These are phyloP conservation scores for Sesamia inferens DNA, from an alignment of 2,888 invertebrate species.

Conservation along the genomic window DNA sequence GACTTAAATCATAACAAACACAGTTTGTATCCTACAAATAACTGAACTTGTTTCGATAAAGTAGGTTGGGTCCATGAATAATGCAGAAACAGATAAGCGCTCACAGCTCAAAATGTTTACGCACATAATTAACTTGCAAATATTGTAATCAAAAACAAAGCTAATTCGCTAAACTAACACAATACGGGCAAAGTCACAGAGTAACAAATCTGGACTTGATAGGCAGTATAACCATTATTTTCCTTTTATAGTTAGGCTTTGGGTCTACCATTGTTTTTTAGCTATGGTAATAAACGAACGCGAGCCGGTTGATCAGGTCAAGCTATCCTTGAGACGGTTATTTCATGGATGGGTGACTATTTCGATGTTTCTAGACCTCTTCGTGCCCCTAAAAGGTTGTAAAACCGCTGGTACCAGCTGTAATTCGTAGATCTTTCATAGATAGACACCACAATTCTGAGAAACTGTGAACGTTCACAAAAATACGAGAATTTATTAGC, in stretches of 20 bases:
- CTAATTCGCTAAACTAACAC: slow-evolving; percentile 43
- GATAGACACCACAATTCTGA: too few species aligned
- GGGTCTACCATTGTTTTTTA: not conserved
- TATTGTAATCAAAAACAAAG: slow-evolving; percentile 53
- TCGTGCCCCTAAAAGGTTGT: too few species aligned
- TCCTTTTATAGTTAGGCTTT: slow-evolving; percentile 19
- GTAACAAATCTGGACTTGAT: slow-evolving; percentile 31
- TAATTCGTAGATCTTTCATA: too few species aligned
- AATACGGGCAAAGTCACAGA: slow-evolving; percentile 30
- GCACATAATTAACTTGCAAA: slow-evolving; percentile 58
- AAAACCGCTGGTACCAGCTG: too few species aligned
- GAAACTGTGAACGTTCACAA: too few species aligned
- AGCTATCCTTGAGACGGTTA: too few species aligned
- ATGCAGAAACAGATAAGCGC: slow-evolving; percentile 53
- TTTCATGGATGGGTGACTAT: too few species aligned
- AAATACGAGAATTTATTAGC: too few species aligned
- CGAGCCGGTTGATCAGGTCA: too few species aligned
- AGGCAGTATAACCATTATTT: slow-evolving; percentile 22
- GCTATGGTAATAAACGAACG: not conserved
- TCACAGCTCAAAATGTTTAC: slow-evolving; percentile 50
- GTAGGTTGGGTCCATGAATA: slow-evolving; percentile 27
- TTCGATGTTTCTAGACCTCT: too few species aligned
- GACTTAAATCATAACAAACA: slow-evolving; percentile 19
- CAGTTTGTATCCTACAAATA: slow-evolving; percentile 1
- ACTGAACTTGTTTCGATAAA: slow-evolving; percentile 22